Base-by-base conservation (phyloP, 1,140 invertebrate species). In the Daktulosphaira vitifoliae region DNA sequence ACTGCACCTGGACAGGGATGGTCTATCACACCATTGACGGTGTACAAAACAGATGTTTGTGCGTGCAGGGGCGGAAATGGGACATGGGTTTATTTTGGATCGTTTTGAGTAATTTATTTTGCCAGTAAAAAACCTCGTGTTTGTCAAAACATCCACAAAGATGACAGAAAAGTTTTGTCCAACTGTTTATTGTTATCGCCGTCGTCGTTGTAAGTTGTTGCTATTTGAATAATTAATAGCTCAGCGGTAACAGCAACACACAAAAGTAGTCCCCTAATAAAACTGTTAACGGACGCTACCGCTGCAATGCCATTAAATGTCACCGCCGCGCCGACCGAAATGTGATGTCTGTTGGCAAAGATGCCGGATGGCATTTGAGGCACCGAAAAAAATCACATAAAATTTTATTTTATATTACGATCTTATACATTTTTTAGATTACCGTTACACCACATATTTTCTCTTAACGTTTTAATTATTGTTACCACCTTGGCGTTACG, bases 191-290 rank as follows among this genome's bases (percentile, higher is more conserved):
- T 38, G 54, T 44, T 18, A 29, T 44, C 18, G n/a, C 54, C 22
- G n/a, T n/a, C n/a, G n/a, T n/a, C 53, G 42, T 48, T n/a, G 4
- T n/a, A 44, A n/a, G n/a, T 3, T 44, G n/a, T n/a, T n/a, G n/a
- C n/a, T n/a, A n/a, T n/a, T n/a, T n/a, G n/a, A 11, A 16, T 44
- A 62, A 59, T 59, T 46, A 46, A 62, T 62, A 46, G 56, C 56
- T 33, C 29, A 25, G n/a, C 56, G 42, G 11, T n/a, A n/a, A n/a
- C n/a, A n/a, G n/a, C 29, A 33, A 33, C 29, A 33, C 29, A 33
- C 29, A 33, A 5, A 33, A 33, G 29, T 33, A 62, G 44, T 48
- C 56, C 39, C 18, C 42, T 33, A 48, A 48, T 18, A 62, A 62
- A 62, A 62, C 56, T 48, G 56, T 62, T 62, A 26, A 18, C 54